These are phyloP conservation scores for Herpailurus yagouaroundi DNA, from an alignment of 2,113 vertebrate species.

Conservation along the genomic window DNA sequence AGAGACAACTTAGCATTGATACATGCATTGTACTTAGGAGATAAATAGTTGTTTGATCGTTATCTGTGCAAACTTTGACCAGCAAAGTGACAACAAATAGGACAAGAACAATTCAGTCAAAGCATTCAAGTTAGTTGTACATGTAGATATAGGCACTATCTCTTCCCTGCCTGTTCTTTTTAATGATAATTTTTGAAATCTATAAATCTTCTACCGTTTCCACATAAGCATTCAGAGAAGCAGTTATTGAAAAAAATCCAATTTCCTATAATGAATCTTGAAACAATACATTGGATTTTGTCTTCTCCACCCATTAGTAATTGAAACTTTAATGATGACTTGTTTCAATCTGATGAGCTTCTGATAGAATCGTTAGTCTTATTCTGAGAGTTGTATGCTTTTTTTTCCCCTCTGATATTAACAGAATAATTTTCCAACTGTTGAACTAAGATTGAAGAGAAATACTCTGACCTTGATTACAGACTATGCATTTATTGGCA, in stretches of 20 bases:
- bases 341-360: neutral
- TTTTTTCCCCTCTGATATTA: neutral
- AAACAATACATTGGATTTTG: neutral
- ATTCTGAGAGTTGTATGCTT: neutral
- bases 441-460: neutral
- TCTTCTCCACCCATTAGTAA: neutral
- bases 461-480: neutral
- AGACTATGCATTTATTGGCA: neutral
- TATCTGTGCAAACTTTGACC: neutral
- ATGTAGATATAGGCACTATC: neutral
- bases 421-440: neutral
- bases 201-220: neutral
- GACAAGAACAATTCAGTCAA: neutral
- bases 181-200: neutral
- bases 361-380: neutral
- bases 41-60: neutral
- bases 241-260: neutral
- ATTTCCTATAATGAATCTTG: slow-evolving; percentile 7
- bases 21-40: neutral
- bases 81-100: neutral
- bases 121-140: neutral
- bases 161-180: neutral
- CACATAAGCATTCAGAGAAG: neutral
- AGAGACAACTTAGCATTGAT: neutral
- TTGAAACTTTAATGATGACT: neutral